Conservation (phyloP, 2,797 vertebrate genomes). For the Micropoecilia bifurca region DNA sequence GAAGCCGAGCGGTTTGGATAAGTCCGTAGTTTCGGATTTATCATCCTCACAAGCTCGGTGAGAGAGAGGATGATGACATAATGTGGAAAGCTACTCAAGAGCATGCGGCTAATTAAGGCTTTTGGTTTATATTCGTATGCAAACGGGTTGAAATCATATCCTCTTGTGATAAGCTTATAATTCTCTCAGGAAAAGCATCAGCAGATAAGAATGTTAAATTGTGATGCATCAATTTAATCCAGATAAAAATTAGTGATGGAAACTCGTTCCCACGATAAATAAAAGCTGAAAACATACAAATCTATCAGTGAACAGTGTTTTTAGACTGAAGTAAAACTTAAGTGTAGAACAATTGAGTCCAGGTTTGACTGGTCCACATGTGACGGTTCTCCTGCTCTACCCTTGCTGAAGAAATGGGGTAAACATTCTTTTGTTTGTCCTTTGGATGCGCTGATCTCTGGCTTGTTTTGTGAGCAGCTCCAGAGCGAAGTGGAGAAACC, state of each 20-base stretch:
- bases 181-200: neutral
- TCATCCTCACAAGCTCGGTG: neutral
- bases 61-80: constrained; percentile 31
- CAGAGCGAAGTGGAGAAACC: constrained; percentile 98
- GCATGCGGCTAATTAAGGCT: constrained; percentile 29
- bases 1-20: neutral
- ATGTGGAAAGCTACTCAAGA: constrained; percentile 21
- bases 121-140: constrained; percentile 25
- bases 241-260: neutral
- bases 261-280: neutral
- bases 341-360: neutral
- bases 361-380: neutral
- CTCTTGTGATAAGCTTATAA: neutral
- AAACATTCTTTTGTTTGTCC: no score
- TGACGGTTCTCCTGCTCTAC: neutral
- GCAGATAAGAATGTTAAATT: neutral
- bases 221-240: neutral
- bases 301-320: neutral
- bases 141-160: constrained; percentile 7
- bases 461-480: constrained; percentile 79
- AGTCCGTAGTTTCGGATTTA: constrained; percentile 8
- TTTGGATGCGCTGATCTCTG: neutral
- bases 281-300: neutral
- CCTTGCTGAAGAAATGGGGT: neutral
- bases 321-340: neutral